A percentile compares a stretch with the other conserved stretches of the same genome.
Conservation (phyloP, 2,888 invertebrate genomes). For the Calephelis perditalis region DNA sequence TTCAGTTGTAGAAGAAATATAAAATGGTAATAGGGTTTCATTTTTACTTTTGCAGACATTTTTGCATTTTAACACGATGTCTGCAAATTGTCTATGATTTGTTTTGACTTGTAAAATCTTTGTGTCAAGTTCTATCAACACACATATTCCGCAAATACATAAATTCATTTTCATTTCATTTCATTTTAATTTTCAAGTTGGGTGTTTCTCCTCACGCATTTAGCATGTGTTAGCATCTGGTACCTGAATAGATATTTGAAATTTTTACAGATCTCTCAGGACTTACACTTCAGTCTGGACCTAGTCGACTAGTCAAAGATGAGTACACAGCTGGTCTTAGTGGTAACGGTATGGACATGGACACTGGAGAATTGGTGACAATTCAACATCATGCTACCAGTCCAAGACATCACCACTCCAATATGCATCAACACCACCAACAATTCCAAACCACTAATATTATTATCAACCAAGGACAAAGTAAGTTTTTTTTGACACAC, state of each 20-base stretch:
- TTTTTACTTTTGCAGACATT: no score
- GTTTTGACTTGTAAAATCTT: no score
- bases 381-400: slow-evolving; percentile 73
- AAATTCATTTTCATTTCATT: no score
- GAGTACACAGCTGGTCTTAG: slow-evolving; percentile 90
- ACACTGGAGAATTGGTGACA: slow-evolving; percentile 66
- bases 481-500: slow-evolving; percentile 39
- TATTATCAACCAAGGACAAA: slow-evolving; percentile 70
- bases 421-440: slow-evolving; percentile 65
- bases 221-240: no score
- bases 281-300: slow-evolving; percentile 90
- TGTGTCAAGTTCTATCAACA: no score
- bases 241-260: slow-evolving; percentile 4
- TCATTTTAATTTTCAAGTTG: no score
- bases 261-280: slow-evolving; percentile 89
- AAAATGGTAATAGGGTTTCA: no score
- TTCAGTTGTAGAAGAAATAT: no score
- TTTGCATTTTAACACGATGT: no score
- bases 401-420: slow-evolving; percentile 64
- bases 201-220: no score
- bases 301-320: slow-evolving; percentile 92
- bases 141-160: no score
- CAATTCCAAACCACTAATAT: slow-evolving; percentile 67
- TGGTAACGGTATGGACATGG: slow-evolving; percentile 79
- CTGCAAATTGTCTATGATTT: no score